Evolutionary conservation across 2,113 vertebrate genomes (phyloP).

Genomic region (Lophotis ruficrista): DNA sequence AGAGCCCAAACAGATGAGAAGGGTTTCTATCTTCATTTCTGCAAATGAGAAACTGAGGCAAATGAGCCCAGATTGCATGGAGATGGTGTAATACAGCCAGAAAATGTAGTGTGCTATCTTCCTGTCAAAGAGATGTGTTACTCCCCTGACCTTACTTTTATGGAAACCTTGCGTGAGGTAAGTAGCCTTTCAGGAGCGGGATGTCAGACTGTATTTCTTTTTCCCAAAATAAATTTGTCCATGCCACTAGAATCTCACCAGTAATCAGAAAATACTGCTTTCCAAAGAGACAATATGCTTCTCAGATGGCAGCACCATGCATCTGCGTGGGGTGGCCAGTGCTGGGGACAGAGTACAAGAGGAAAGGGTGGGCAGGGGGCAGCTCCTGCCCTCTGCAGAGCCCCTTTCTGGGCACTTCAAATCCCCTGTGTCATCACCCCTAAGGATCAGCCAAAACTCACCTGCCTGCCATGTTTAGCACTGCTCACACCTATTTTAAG

Average conservation of each 20-base stretch:
- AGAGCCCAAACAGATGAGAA: not conserved
- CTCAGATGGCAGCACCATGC: not conserved
- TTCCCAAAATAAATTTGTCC: slow-evolving; percentile 33
- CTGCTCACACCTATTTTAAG: not conserved
- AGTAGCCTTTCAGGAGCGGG: slow-evolving; percentile 32
- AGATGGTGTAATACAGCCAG: not conserved
- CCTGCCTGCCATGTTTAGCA: not conserved
- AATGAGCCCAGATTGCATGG: slow-evolving; percentile 6
- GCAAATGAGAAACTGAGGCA: slow-evolving; percentile 57
- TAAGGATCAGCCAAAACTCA: not conserved
- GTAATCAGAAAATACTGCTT: slow-evolving; percentile 33
- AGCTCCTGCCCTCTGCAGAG: not conserved
- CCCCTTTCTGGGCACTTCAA: not conserved
- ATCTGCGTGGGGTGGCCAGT: fast-evolving
- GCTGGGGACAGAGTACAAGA: fast-evolving
- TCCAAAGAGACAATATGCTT: not conserved
- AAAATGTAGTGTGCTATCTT: slow-evolving; percentile 38
- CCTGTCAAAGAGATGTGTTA: slow-evolving; percentile 28
- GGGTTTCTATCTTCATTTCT: slow-evolving; percentile 38
- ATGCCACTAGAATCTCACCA: slow-evolving; percentile 12
- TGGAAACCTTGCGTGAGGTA: slow-evolving; percentile 25
- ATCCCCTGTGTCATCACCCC: not conserved
- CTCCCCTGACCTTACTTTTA: slow-evolving; percentile 48
- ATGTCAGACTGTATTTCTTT: slow-evolving; percentile 43
- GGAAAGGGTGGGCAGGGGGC: fast-evolving